Conservation (phyloP, 2,797 vertebrate genomes). For the Darevskia nairensis region DNA sequence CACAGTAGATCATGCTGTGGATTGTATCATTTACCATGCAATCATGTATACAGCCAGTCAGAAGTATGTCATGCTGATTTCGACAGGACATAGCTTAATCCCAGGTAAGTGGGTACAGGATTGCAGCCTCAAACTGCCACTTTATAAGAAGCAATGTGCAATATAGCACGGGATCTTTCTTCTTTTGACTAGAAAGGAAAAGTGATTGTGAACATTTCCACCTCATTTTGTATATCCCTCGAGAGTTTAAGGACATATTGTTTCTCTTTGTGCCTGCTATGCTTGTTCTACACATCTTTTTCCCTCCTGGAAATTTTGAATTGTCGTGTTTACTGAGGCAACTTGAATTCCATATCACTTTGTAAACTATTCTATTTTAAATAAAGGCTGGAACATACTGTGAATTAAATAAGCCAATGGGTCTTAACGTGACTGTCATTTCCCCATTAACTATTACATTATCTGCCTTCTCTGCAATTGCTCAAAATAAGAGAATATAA, state of each 20-base stretch:
- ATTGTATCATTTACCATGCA: no score
- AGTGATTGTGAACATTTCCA: neutral
- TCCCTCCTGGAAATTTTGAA: constrained; percentile 1
- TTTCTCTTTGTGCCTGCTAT: neutral
- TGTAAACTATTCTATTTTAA: neutral
- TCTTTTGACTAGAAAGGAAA: no score
- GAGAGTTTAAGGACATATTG: neutral
- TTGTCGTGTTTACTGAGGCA: rapidly evolving
- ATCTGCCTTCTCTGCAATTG: constrained; percentile 34
- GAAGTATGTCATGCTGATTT: no score
- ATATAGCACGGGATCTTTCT: no score
- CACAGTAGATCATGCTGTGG: neutral
- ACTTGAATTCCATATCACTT: neutral
- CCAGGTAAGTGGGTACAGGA: neutral
- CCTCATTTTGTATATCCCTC: no score
- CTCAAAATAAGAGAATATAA: constrained; percentile 10
- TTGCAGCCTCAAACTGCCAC: neutral
- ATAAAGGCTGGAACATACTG: neutral
- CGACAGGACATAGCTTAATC: neutral
- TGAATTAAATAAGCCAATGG: neutral
- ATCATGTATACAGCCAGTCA: no score
- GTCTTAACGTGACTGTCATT: neutral
- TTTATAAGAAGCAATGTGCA: neutral
- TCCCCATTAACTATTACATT: neutral
- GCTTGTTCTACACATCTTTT: neutral